phyloP scores from a whole-genome alignment of 2,113 vertebrate species.

The Salvator merianae region DNA sequence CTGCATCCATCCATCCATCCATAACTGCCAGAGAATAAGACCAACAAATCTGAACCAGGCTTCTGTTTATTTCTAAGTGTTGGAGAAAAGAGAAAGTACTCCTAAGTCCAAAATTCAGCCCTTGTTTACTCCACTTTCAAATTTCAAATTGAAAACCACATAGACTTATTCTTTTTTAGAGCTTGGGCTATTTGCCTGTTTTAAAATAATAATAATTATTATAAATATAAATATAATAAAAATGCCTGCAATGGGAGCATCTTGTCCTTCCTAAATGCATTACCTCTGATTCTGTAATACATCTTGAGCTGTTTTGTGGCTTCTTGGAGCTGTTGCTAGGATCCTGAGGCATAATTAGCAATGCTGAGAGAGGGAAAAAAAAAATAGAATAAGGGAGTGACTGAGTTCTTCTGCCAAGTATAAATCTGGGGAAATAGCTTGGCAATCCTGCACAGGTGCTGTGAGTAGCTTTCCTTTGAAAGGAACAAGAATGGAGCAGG shows the following conservation, averaged over 20 bases:
- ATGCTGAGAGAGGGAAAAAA: background rate
- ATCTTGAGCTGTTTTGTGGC: background rate
- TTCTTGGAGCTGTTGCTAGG: background rate
- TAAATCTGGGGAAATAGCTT: constrained; percentile 16
- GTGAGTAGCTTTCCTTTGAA: background rate
- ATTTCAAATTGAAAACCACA: background rate
- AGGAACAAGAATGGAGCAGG: background rate
- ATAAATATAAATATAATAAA: no score
- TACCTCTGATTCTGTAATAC: background rate
- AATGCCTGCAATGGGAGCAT: background rate
- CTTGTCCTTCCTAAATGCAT: background rate
- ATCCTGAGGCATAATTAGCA: background rate
- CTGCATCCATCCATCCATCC: background rate
- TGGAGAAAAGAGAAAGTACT: no score
- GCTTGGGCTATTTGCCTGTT: background rate
- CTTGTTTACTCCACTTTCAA: background rate
- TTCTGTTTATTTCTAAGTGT: no score
- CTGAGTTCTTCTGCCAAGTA: constrained; percentile 6
- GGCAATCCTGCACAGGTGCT: background rate
- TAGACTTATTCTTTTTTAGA: background rate
- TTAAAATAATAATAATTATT: no score
- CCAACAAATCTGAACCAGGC: no score
- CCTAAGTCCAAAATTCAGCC: background rate
- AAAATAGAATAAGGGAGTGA: background rate
- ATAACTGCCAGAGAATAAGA: no score